A percentile compares a stretch with the other conserved stretches of the same genome.
Conservation (phyloP, 2,797 vertebrate genomes). For the Melanotaenia trifasciata region DNA sequence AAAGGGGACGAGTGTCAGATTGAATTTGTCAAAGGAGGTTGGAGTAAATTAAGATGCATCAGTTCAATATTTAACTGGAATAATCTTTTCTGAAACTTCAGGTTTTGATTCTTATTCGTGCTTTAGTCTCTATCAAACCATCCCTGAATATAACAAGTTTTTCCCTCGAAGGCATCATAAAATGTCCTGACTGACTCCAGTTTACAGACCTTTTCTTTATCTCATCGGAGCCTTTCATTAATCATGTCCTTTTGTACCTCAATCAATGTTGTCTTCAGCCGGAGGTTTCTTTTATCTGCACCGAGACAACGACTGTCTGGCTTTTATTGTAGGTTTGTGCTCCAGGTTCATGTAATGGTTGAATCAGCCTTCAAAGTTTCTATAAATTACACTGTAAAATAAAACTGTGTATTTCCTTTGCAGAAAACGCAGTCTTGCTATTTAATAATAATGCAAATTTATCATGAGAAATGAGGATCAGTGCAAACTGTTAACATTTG, state of each 20-base stretch:
- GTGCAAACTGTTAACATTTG: no score
- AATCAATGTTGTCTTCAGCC: neutral
- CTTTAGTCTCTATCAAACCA: neutral
- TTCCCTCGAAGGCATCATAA: neutral
- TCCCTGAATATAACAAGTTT: neutral
- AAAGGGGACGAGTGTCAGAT: neutral
- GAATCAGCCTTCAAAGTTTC: neutral
- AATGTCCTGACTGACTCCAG: neutral
- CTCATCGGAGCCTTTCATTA: neutral
- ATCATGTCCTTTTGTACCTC: neutral
- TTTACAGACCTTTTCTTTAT: neutral
- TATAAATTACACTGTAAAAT: neutral
- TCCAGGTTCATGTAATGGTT: neutral
- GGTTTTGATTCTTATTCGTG: neutral
- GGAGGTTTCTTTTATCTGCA: neutral
- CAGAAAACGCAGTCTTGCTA: neutral
- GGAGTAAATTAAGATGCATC: no score
- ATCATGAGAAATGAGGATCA: no score
- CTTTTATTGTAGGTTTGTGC: neutral
- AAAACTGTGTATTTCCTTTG: neutral
- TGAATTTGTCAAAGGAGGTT: no score
- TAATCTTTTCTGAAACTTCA: no score
- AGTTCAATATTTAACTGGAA: no score
- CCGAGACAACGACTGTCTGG: neutral
- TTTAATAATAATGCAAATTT: no score